phyloP scores from a whole-genome alignment of 1,140 invertebrate species.

The Camponotus pennsylvanicus region DNA sequence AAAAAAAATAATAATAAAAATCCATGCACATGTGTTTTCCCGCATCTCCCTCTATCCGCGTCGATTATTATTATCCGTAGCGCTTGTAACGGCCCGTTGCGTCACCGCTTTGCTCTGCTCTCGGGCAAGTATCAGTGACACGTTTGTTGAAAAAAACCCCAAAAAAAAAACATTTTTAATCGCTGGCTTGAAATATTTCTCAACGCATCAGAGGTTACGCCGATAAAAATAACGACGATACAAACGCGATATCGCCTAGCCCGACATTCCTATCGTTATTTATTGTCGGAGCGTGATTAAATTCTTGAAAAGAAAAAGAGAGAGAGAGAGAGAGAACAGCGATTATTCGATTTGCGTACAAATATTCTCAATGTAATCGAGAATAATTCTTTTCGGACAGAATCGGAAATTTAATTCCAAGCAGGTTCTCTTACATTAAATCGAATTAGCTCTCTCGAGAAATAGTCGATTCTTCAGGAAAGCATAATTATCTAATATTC shows the following conservation, averaged over 20 bases:
- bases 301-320: slow-evolving; percentile 23
- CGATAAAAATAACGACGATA: slow-evolving; percentile 50
- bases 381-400: background rate
- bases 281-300: slow-evolving; percentile 35
- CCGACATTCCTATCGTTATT: slow-evolving; percentile 34
- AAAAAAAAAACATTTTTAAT: slow-evolving; percentile 67
- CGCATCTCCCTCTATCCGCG: slow-evolving; percentile 23
- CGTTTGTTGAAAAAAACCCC: slow-evolving; percentile 21
- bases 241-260: slow-evolving; percentile 39
- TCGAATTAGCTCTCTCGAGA: background rate
- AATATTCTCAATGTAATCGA: background rate
- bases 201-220: slow-evolving; percentile 60
- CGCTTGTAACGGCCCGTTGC: slow-evolving; percentile 43
- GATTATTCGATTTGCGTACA: slow-evolving; percentile 4
- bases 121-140: slow-evolving; percentile 54
- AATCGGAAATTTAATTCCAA: slow-evolving; percentile 2
- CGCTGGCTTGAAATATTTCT: slow-evolving; percentile 54
- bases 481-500: background rate
- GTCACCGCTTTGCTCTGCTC: slow-evolving; percentile 44
- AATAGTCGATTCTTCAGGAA: background rate
- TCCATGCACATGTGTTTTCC: slow-evolving; percentile 20
- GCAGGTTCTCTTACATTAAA: background rate
- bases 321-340: background rate
- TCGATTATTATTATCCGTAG: slow-evolving; percentile 66
- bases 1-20: slow-evolving; percentile 53